Evolutionary conservation across 2,113 vertebrate genomes (phyloP).

Genomic region (Pseudopipra pipra): DNA sequence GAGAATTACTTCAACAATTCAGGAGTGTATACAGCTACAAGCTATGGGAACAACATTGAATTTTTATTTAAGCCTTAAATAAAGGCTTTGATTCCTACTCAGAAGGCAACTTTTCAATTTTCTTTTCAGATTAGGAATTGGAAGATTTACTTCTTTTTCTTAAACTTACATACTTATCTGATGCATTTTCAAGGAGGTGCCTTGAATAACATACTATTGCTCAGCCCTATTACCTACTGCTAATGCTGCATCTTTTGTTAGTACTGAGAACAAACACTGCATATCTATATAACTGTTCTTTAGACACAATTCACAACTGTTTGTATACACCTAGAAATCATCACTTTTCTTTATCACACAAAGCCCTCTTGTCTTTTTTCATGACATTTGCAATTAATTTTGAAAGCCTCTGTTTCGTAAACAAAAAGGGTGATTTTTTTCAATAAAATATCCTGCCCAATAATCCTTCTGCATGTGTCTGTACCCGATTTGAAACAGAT

Average conservation of each 20-base stretch:
- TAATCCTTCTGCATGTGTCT: not conserved
- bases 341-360: not conserved
- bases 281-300: not conserved
- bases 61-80: not conserved
- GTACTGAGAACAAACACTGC: not conserved
- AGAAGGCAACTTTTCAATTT: not conserved
- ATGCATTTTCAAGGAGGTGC: not conserved
- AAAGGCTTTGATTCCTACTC: not conserved
- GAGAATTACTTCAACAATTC: not conserved
- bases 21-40: not conserved
- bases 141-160: not conserved
- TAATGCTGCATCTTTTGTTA: not conserved
- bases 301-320: not conserved
- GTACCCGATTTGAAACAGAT: not conserved
- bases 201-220: not conserved
- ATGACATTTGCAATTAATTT: not conserved
- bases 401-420: not conserved
- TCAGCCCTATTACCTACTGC: not conserved
- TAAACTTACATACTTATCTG: not conserved
- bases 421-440: not conserved
- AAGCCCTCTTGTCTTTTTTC: not conserved
- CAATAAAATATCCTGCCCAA: not conserved
- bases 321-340: not conserved
- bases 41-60: not conserved
- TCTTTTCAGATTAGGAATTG: not conserved